Evolutionary conservation across 2,888 invertebrate genomes (phyloP).

Genomic region (Calameuta pallipes): DNA sequence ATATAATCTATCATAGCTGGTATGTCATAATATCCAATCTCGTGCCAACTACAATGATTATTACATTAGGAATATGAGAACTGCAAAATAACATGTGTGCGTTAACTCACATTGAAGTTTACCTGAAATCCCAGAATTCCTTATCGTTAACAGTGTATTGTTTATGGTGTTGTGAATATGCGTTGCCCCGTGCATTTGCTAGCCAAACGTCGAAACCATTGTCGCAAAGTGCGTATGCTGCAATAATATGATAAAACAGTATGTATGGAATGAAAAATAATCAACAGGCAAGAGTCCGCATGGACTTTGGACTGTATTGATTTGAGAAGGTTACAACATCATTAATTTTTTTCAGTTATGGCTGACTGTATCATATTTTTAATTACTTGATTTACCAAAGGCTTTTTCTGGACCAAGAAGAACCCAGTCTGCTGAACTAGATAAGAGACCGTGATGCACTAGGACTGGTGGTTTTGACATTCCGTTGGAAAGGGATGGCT

Average conservation of each 20-base stretch:
- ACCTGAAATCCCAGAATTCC: slow-evolving; percentile 65
- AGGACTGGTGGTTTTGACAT: slow-evolving; percentile 47
- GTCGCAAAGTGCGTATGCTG: slow-evolving; percentile 58
- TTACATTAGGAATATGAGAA: background rate
- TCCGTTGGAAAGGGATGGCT: background rate
- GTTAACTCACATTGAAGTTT: slow-evolving; percentile 8
- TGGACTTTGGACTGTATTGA: background rate
- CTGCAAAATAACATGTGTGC: background rate
- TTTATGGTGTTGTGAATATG: slow-evolving; percentile 58
- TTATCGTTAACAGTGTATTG: slow-evolving; percentile 53
- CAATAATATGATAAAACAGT: slow-evolving; percentile 14
- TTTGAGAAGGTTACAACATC: background rate
- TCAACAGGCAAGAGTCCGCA: background rate
- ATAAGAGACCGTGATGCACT: slow-evolving; percentile 56
- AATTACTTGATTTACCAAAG: slow-evolving; percentile 41
- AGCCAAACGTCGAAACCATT: slow-evolving; percentile 62
- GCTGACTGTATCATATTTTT: background rate
- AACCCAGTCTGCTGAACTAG: slow-evolving; percentile 61
- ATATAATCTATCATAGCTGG: slow-evolving; percentile 73
- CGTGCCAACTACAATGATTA: slow-evolving; percentile 68
- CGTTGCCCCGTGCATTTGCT: slow-evolving; percentile 59
- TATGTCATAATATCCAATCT: slow-evolving; percentile 72
- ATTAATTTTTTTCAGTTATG: background rate
- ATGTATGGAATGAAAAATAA: background rate
- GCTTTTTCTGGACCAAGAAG: slow-evolving; percentile 59